phyloP scores from a whole-genome alignment of 2,888 invertebrate species.

The Tyria jacobaeae region DNA sequence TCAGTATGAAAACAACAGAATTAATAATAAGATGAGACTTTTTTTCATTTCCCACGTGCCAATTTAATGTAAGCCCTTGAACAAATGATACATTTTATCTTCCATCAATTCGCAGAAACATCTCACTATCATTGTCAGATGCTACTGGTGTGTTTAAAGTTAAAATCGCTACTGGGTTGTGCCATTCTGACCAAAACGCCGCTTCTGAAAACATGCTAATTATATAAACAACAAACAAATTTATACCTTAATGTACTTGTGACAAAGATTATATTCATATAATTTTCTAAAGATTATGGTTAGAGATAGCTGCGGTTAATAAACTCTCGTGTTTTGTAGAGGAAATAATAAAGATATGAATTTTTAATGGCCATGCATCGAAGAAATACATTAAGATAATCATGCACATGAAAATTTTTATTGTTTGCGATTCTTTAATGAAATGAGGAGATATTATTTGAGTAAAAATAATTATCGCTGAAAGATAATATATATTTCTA shows the following conservation, averaged over 20 bases:
- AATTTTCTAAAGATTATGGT: constrained; percentile 29
- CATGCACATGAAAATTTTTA: constrained; percentile 12
- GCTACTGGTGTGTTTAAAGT: constrained; percentile 37
- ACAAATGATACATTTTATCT: constrained; percentile 20
- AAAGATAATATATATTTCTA: too few relatives aligned
- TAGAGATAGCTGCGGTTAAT: constrained; percentile 57
- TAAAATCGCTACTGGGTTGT: constrained; percentile 47
- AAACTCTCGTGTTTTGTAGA: constrained; percentile 53
- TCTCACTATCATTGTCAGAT: constrained; percentile 23
- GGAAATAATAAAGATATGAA: constrained; percentile 54
- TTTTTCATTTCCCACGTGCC: constrained; percentile 6
- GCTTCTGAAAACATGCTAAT: constrained; percentile 51
- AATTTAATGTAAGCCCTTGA: constrained; percentile 5
- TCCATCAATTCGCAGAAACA: constrained; percentile 26
- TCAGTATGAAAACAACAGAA: too few relatives aligned
- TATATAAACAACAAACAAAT: constrained; percentile 23
- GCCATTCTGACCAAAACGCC: constrained; percentile 54
- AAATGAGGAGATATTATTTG: too few relatives aligned
- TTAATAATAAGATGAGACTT: background rate
- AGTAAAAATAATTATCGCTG: too few relatives aligned
- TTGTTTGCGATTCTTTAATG: background rate
- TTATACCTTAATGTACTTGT: constrained; percentile 15
- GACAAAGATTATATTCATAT: constrained; percentile 22
- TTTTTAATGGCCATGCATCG: constrained; percentile 45
- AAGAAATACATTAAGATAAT: constrained; percentile 31